Evolutionary conservation across 2,888 invertebrate species (phyloP), one percentile per base, ranked within the genome.

Genomic region (Maniola hyperantus): DNA sequence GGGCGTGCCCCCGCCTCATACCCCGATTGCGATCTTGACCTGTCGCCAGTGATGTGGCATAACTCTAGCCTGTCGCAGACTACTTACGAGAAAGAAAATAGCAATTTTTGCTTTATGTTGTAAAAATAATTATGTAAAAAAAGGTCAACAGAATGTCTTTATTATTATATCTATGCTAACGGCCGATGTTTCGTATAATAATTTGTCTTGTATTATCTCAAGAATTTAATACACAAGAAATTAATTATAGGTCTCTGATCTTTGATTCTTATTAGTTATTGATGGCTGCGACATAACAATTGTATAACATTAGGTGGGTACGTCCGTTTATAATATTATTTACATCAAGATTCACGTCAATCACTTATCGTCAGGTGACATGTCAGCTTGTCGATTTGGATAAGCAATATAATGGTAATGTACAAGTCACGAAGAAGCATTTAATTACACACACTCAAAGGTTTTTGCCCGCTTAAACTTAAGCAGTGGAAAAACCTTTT

Each of bases 281-380:
- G 48, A 48, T 18, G 48, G 18, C 15, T 51, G 50, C 18, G 50
- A 50, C 50, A 20, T 50, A 51, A 51, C 50, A 51, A 51, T 26
- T 51, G 26, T 20, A 26, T 13, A 26, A 6, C 20, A 26, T 20
- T 20, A 51, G 2, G 50, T 26, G 50, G 11, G 50, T 26, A 26
- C 26, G 50, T 51, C 26, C 26, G 26, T 51, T 26, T 51, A 26
- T 26, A 51, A 26, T 26, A 51, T 51, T 26, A 51, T 51, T 13
- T 20, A 4, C 13, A 51, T 51, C 20, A 51, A 51, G 50, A 51
- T 51, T 51, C 50, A 51, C 11, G 50, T 51, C 50, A 51, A 51
- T 51, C 50, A 26, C 13, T 51, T 51, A 51, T 13, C 50, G 26
- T 26, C 5, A 51, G 26, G 50, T 51, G 50, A 51, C 26, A 26